Conservation (phyloP, 2,113 vertebrate genomes). For the Piliocolobus tephrosceles region DNA sequence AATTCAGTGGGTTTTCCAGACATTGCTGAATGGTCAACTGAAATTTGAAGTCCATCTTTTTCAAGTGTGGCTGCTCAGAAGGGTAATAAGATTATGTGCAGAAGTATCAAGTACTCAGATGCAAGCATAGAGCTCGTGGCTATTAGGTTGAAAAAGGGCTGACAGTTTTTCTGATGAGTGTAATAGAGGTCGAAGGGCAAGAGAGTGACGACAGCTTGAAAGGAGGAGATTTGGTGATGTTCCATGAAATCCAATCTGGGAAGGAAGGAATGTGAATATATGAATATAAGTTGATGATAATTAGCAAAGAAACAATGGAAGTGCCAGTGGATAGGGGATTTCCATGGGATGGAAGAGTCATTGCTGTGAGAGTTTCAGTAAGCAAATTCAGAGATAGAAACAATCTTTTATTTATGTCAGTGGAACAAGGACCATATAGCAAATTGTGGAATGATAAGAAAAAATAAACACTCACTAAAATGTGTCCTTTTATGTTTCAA, state of each 20-base stretch:
- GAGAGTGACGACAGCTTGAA: neutral
- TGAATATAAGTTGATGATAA: neutral
- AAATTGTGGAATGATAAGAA: neutral
- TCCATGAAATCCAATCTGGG: neutral
- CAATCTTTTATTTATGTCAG: neutral
- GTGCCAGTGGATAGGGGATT: neutral
- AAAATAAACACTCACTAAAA: neutral
- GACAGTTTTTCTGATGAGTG: neutral
- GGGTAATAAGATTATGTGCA: neutral
- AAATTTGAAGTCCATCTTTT: neutral
- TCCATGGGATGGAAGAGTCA: neutral
- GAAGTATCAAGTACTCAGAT: neutral
- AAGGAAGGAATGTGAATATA: neutral
- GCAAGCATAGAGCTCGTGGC: neutral
- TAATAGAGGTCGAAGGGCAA: neutral
- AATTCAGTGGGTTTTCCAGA: neutral
- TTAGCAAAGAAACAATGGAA: neutral
- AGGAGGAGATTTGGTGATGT: neutral
- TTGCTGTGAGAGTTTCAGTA: neutral
- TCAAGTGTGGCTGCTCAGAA: neutral
- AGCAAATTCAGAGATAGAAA: neutral
- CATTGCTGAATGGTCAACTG: neutral
- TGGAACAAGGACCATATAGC: neutral
- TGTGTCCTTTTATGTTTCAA: neutral
- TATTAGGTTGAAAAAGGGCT: neutral